These are phyloP conservation scores for Enteromius mattozi DNA, from an alignment of 2,797 vertebrate genomes.

Conservation along the genomic window DNA sequence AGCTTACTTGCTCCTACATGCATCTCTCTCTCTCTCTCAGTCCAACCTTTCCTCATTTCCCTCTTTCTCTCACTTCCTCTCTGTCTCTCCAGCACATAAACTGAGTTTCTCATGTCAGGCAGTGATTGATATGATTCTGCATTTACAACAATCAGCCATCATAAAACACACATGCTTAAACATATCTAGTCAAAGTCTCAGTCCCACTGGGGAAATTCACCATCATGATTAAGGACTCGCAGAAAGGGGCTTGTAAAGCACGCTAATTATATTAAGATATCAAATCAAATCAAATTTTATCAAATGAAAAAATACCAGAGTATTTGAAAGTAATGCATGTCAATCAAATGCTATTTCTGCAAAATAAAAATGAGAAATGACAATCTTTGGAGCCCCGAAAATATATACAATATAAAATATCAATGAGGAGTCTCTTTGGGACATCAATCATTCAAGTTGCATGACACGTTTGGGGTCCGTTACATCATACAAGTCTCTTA, in stretches of 20 bases:
- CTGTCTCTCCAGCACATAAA: constrained; percentile 17
- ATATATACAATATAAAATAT: neutral
- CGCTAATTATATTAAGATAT: constrained; percentile 12
- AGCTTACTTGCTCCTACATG: constrained; percentile 45
- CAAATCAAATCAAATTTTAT: neutral
- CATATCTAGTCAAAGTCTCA: constrained; percentile 67
- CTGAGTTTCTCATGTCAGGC: constrained; percentile 30
- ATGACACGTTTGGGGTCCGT: neutral
- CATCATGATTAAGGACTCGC: constrained; percentile 63
- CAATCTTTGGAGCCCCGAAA: neutral
- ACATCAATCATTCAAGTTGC: neutral
- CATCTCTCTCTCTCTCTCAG: constrained; percentile 34
- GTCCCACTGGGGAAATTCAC: constrained; percentile 67
- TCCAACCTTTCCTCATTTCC: constrained; percentile 17
- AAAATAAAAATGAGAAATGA: too few species aligned
- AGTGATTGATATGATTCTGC: constrained; percentile 41
- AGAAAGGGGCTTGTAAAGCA: constrained; percentile 27
- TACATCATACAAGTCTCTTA: neutral
- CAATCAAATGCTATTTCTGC: too few species aligned
- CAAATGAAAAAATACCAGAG: neutral
- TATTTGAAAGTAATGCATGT: neutral
- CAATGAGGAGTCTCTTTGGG: neutral
- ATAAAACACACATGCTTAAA: constrained; percentile 40
- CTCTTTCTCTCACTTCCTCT: constrained; percentile 18
- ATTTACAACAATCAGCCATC: constrained; percentile 42